A percentile compares a stretch with the other conserved stretches of the same genome.
These are phyloP conservation scores for Eupithecia subfuscata DNA, from an alignment of 2,888 invertebrate genomes.

Conservation along the genomic window DNA sequence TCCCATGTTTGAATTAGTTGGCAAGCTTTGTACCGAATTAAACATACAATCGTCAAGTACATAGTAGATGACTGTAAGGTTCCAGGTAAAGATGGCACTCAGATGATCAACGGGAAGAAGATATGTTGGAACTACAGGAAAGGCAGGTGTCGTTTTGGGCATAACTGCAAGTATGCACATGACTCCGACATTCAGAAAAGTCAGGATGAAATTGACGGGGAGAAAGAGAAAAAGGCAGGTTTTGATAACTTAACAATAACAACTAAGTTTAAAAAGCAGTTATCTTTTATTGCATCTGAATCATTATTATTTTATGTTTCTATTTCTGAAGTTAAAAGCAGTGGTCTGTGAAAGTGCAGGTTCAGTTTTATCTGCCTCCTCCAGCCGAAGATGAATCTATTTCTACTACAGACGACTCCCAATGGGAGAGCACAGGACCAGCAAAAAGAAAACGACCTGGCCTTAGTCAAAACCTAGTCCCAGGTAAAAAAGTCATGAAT, in stretches of 20 bases:
- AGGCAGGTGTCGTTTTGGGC: slow-evolving; percentile 95
- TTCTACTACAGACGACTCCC: slow-evolving; percentile 71
- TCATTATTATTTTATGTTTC: no score
- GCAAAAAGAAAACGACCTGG: slow-evolving; percentile 91
- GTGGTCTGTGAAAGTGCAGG: slow-evolving; percentile 75
- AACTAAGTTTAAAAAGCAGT: neutral
- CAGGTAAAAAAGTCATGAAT: slow-evolving; percentile 94
- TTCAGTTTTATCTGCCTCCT: slow-evolving; percentile 68
- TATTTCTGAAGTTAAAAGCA: slow-evolving; percentile 71
- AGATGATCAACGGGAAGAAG: slow-evolving; percentile 93
- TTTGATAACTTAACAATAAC: neutral
- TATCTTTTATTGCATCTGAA: slow-evolving; percentile 1
- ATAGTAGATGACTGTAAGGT: slow-evolving; percentile 84
- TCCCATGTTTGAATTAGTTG: slow-evolving; percentile 16
- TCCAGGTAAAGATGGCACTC: slow-evolving; percentile 88
- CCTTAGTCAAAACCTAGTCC: slow-evolving; percentile 89
- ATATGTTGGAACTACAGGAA: slow-evolving; percentile 97
- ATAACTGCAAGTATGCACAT: slow-evolving; percentile 96
- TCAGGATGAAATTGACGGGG: slow-evolving; percentile 83
- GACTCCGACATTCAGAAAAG: slow-evolving; percentile 92
- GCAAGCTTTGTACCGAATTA: slow-evolving; percentile 32
- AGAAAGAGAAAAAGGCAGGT: slow-evolving; percentile 77
- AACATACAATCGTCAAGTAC: slow-evolving; percentile 80
- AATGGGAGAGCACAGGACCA: slow-evolving; percentile 78
- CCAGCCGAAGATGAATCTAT: slow-evolving; percentile 56